A percentile compares a stretch with the other conserved stretches of the same genome.
Conservation (phyloP, 2,888 invertebrate genomes). For the Dorcus hopei region DNA sequence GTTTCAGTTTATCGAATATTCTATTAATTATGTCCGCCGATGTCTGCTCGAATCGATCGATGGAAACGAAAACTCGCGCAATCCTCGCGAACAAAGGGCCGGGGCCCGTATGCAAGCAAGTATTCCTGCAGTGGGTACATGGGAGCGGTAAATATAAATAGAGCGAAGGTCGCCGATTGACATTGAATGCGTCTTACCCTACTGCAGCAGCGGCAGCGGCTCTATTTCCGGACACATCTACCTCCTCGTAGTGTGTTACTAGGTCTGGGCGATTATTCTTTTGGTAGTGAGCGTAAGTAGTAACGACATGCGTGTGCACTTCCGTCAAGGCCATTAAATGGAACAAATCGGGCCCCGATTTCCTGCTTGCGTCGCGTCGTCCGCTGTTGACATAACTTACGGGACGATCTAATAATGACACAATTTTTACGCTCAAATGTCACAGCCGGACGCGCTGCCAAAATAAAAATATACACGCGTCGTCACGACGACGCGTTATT, state of each 20-base stretch:
- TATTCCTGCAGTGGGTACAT: constrained; percentile 16
- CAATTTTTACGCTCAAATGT: not conserved
- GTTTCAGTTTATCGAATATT: no score
- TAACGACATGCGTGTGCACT: not conserved
- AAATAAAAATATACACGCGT: not conserved
- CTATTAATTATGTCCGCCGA: no score
- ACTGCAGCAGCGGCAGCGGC: constrained; percentile 27
- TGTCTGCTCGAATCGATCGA: no score
- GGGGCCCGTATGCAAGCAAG: constrained; percentile 4
- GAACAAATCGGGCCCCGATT: not conserved
- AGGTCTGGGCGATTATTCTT: constrained; percentile 1
- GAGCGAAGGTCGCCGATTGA: constrained; percentile 45
- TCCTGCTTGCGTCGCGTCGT: not conserved
- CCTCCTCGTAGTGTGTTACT: constrained; percentile 13
- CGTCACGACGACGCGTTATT: not conserved
- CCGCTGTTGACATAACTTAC: not conserved
- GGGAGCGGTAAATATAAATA: constrained; percentile 33
- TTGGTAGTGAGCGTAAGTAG: not conserved
- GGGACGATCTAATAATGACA: not conserved
- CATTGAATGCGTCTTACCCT: constrained; percentile 48
- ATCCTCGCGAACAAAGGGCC: no score
- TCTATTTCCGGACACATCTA: constrained; percentile 40
- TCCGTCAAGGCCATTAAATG: not conserved
- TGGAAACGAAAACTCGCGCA: not conserved
- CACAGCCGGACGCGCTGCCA: not conserved